Percentiles rank a stretch among this genome's conserved stretches.
phyloP scores from a whole-genome alignment of 2,113 vertebrate genomes.

The Globicephala melas region DNA sequence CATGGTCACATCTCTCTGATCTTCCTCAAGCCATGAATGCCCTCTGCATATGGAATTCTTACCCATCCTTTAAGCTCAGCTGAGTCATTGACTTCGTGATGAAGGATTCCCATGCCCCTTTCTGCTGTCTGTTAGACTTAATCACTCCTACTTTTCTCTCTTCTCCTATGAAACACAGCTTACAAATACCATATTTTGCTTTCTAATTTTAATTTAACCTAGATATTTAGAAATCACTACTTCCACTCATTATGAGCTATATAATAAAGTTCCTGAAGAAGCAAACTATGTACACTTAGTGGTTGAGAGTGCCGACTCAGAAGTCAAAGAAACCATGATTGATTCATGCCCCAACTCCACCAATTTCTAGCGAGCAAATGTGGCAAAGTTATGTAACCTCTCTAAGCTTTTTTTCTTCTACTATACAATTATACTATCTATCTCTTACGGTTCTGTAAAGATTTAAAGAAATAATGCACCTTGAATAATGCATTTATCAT shows the following conservation, averaged over 20 bases:
- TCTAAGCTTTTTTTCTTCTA: not conserved
- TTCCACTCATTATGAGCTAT: not conserved
- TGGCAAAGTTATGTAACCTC: not conserved
- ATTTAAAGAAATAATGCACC: not conserved
- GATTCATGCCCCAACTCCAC: not conserved
- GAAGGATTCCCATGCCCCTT: not conserved
- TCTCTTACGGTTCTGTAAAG: not conserved
- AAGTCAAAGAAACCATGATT: not conserved
- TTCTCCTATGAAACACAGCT: not conserved
- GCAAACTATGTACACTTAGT: not conserved
- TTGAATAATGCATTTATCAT: not conserved
- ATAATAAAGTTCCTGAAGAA: not conserved
- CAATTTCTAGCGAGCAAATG: not conserved
- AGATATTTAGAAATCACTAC: not conserved
- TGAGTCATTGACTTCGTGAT: not conserved
- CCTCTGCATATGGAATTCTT: not conserved
- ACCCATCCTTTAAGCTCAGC: not conserved
- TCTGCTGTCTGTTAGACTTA: not conserved
- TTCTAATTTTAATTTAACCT: conserved; percentile 11
- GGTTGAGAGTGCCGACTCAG: not conserved
- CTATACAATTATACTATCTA: not conserved
- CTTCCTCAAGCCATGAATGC: not conserved
- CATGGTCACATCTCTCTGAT: not conserved
- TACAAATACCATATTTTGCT: not conserved
- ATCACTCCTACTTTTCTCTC: not conserved